These are phyloP conservation scores for Drosophila rubida DNA, from an alignment of 2,888 invertebrate species.

Conservation along the genomic window DNA sequence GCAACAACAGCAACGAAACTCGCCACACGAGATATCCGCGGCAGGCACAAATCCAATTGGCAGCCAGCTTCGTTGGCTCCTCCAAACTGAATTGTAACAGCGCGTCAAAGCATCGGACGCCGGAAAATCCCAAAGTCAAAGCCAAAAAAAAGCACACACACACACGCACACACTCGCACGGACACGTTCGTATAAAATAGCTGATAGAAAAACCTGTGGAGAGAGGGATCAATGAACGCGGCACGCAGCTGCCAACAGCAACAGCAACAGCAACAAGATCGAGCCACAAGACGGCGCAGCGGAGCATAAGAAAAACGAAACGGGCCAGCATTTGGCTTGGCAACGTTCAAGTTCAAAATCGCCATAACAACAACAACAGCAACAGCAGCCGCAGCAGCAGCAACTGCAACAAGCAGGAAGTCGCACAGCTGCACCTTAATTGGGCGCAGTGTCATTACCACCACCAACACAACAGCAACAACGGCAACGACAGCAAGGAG, in stretches of 20 bases:
- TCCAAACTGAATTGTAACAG: slow-evolving; percentile 67
- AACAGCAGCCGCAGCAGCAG: slow-evolving; percentile 17
- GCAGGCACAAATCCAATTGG: slow-evolving; percentile 67
- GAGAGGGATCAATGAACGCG: slow-evolving; percentile 72
- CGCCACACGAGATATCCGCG: slow-evolving; percentile 76
- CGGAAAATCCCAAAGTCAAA: slow-evolving; percentile 72
- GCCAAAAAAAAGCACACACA: slow-evolving; percentile 32
- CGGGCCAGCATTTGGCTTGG: slow-evolving; percentile 57
- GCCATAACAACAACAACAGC: slow-evolving; percentile 51
- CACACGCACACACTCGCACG: slow-evolving; percentile 30
- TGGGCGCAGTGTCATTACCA: slow-evolving; percentile 77
- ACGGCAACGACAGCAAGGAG: slow-evolving; percentile 30
- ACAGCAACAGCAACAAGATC: slow-evolving; percentile 28
- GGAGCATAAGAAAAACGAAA: slow-evolving; percentile 67
- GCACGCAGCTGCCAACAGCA: slow-evolving; percentile 69
- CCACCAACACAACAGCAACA: slow-evolving; percentile 44
- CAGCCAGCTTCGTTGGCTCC: slow-evolving; percentile 40
- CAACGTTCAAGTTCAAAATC: slow-evolving; percentile 70
- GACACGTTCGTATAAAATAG: slow-evolving; percentile 32
- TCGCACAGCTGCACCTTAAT: slow-evolving; percentile 73
- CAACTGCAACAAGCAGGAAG: slow-evolving; percentile 70
- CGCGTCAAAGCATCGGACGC: slow-evolving; percentile 53
- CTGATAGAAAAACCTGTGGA: slow-evolving; percentile 2
- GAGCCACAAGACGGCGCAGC: slow-evolving; percentile 31
- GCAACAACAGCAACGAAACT: slow-evolving; percentile 48